Conservation (phyloP, 2,113 vertebrate genomes). For the Notiomystis cincta region DNA sequence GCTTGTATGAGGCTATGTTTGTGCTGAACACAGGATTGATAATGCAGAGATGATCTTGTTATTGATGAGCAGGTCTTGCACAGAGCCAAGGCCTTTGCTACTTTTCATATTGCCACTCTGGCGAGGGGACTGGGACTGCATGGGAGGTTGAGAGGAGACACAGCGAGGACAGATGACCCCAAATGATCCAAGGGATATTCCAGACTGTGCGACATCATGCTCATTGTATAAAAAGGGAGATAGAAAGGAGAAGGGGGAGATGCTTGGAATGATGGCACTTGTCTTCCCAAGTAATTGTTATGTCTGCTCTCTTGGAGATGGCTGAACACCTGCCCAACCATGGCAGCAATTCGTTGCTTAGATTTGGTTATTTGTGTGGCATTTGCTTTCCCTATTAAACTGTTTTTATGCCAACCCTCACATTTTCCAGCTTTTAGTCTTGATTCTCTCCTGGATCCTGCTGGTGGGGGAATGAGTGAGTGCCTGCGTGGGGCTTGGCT, state of each 20-base stretch:
- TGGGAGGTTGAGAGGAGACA: not conserved
- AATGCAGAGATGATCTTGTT: not conserved
- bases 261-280: rapidly evolving
- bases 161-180: not conserved
- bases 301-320: not conserved
- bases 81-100: not conserved
- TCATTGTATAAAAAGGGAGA: not conserved
- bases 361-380: not conserved
- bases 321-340: not conserved
- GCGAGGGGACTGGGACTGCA: too few species aligned
- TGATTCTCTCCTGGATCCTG: not conserved
- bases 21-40: not conserved
- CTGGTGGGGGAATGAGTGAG: not conserved
- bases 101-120: not conserved
- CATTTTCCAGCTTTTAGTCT: rapidly evolving
- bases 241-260: not conserved
- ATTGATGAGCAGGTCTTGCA: not conserved
- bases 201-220: not conserved
- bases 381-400: not conserved
- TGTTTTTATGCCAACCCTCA: not conserved
- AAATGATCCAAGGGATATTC: not conserved
- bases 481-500: not conserved
- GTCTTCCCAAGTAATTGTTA: not conserved
- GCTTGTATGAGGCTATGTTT: not conserved
- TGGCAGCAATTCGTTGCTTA: not conserved